A percentile compares a stretch with the other conserved stretches of the same genome.
phyloP scores from a whole-genome alignment of 2,797 vertebrate species.

The Novumbra hubbsi region DNA sequence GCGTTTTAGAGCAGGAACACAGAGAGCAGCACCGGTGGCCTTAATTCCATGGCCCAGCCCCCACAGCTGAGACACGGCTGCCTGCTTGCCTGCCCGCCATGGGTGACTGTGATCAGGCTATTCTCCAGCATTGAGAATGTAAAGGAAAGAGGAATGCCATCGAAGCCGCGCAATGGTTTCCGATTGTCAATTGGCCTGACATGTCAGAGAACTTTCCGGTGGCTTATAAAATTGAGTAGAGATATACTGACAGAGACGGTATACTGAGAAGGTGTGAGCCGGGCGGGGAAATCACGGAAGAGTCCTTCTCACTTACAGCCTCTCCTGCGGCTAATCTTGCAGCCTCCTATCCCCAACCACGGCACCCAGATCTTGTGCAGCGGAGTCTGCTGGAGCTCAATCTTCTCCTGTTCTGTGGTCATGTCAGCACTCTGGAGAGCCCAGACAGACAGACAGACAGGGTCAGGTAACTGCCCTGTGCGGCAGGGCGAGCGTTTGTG shows the following conservation, averaged over 20 bases:
- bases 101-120: slow-evolving; percentile 6
- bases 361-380: slow-evolving; percentile 85
- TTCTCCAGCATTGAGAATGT: neutral
- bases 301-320: slow-evolving; percentile 76
- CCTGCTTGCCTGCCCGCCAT: slow-evolving; percentile 12
- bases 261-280: neutral
- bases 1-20: slow-evolving; percentile 26
- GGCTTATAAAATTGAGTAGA: neutral
- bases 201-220: neutral
- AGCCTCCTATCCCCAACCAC: slow-evolving; percentile 55
- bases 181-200: neutral
- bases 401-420: slow-evolving; percentile 55
- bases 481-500: slow-evolving; percentile 17
- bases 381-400: slow-evolving; percentile 77
- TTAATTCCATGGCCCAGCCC: slow-evolving; percentile 14
- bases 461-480: slow-evolving; percentile 5
- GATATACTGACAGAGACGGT: neutral
- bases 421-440: slow-evolving; percentile 41
- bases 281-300: neutral
- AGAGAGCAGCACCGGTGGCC: slow-evolving; percentile 20
- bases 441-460: slow-evolving; percentile 34
- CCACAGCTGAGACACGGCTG: slow-evolving; percentile 29
- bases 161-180: neutral
- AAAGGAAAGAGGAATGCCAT: neutral
- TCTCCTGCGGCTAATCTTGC: slow-evolving; percentile 67